Evolutionary conservation across 1,140 invertebrate genomes (phyloP).

Genomic region (Phocides pigmalion): DNA sequence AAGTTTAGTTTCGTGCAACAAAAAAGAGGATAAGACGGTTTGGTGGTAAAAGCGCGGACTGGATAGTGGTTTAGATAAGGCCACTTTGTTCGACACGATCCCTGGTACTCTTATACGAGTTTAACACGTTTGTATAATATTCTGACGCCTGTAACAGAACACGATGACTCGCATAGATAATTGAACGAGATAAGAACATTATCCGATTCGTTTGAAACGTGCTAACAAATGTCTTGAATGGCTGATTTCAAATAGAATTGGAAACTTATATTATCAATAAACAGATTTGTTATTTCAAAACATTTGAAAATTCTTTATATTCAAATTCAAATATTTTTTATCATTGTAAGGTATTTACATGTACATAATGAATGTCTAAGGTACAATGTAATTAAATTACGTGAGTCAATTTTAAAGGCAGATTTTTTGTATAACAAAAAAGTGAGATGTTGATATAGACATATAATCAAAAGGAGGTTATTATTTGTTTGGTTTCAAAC

Average conservation of each 20-base stretch:
- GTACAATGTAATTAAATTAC: too few relatives aligned
- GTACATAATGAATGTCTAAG: too few relatives aligned
- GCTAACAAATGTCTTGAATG: background rate
- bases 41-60: conserved; percentile 4
- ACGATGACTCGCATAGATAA: conserved; percentile 1
- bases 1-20: background rate
- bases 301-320: too few relatives aligned
- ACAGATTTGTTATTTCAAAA: too few relatives aligned
- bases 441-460: too few relatives aligned
- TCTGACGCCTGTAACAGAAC: conserved; percentile 16
- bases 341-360: too few relatives aligned
- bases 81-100: conserved; percentile 25
- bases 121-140: conserved; percentile 31
- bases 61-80: conserved; percentile 29
- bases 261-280: too few relatives aligned
- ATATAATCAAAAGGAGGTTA: too few relatives aligned
- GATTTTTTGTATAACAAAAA: too few relatives aligned
- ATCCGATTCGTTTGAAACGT: background rate
- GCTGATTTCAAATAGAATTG: background rate
- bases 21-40: background rate
- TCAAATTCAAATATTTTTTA: too few relatives aligned
- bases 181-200: background rate
- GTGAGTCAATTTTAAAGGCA: too few relatives aligned
- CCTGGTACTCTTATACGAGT: conserved; percentile 16
- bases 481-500: too few relatives aligned